These are phyloP conservation scores for Polypterus bichir DNA, from an alignment of 2,113 vertebrate species.

Conservation along the genomic window DNA sequence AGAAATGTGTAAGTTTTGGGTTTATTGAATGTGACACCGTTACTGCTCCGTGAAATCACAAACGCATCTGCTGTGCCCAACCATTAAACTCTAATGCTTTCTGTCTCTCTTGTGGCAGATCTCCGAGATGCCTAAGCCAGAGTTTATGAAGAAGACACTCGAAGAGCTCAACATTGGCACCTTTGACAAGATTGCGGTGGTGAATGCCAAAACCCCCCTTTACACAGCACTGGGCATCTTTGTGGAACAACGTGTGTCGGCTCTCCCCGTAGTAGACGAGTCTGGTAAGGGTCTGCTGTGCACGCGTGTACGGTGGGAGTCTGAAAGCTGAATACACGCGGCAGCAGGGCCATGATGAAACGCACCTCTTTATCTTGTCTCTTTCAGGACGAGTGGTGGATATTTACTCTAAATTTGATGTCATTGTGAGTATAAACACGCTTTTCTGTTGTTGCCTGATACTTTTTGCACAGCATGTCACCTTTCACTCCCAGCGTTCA, in stretches of 20 bases:
- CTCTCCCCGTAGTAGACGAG: slow-evolving; percentile 84
- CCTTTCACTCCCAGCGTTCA: too few species aligned
- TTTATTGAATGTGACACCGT: too few species aligned
- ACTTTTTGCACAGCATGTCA: too few species aligned
- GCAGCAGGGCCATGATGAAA: background rate
- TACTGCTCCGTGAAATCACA: too few species aligned
- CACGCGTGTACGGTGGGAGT: background rate
- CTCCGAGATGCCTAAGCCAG: slow-evolving; percentile 83
- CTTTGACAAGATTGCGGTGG: slow-evolving; percentile 79
- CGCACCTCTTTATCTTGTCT: slow-evolving; percentile 9
- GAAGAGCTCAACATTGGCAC: slow-evolving; percentile 82
- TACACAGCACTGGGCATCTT: slow-evolving; percentile 92
- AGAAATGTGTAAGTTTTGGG: too few species aligned
- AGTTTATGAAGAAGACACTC: slow-evolving; percentile 69
- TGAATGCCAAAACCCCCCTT: slow-evolving; percentile 75
- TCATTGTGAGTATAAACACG: slow-evolving; percentile 72
- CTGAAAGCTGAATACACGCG: background rate
- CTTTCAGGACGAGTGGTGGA: slow-evolving; percentile 79
- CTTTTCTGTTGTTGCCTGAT: too few species aligned
- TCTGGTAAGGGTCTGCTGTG: slow-evolving; percentile 49
- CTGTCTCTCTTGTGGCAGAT: slow-evolving; percentile 51
- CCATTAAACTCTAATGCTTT: too few species aligned
- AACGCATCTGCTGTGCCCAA: too few species aligned
- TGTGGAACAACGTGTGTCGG: slow-evolving; percentile 86
- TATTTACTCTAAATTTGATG: slow-evolving; percentile 95